phyloP scores from a whole-genome alignment of 2,888 invertebrate genomes.

The Caenorhabditis doughertyi region DNA sequence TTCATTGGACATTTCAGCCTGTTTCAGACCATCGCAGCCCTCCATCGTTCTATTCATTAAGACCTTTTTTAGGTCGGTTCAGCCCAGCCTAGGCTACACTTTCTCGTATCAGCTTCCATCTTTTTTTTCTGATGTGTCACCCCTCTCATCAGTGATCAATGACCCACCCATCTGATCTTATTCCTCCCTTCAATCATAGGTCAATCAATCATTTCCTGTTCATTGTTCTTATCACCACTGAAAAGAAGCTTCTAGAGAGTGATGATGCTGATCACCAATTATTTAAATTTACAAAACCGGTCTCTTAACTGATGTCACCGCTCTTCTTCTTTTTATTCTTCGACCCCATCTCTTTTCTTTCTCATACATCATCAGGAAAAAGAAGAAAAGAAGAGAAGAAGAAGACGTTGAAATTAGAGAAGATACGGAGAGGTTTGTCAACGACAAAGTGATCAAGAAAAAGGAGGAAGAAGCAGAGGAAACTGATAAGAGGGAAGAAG shows the following conservation, averaged over 20 bases:
- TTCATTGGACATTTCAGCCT: too few species aligned
- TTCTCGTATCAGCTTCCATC: neutral
- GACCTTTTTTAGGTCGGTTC: too few species aligned
- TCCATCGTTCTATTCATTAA: too few species aligned
- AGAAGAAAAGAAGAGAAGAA: neutral
- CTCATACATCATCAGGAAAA: neutral
- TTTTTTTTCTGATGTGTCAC: neutral
- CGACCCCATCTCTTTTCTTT: neutral
- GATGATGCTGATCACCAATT: slow-evolving; percentile 31
- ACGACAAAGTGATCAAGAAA: slow-evolving; percentile 19
- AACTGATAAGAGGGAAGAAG: neutral
- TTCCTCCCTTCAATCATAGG: neutral
- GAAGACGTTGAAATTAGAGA: slow-evolving; percentile 40
- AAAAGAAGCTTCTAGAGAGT: neutral
- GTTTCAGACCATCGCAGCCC: too few species aligned
- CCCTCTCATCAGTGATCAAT: slow-evolving; percentile 6
- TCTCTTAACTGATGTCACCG: slow-evolving; percentile 33
- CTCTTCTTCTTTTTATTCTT: slow-evolving; percentile 5
- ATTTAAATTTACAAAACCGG: slow-evolving; percentile 28
- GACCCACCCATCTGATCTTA: slow-evolving; percentile 12
- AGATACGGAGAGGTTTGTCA: slow-evolving; percentile 31
- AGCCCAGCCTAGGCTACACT: too few species aligned
- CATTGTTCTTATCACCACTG: slow-evolving; percentile 19
- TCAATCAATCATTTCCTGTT: neutral
- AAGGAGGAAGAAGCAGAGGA: slow-evolving; percentile 10